Conservation (phyloP, 2,113 vertebrate genomes). For the Pluvialis apricaria region DNA sequence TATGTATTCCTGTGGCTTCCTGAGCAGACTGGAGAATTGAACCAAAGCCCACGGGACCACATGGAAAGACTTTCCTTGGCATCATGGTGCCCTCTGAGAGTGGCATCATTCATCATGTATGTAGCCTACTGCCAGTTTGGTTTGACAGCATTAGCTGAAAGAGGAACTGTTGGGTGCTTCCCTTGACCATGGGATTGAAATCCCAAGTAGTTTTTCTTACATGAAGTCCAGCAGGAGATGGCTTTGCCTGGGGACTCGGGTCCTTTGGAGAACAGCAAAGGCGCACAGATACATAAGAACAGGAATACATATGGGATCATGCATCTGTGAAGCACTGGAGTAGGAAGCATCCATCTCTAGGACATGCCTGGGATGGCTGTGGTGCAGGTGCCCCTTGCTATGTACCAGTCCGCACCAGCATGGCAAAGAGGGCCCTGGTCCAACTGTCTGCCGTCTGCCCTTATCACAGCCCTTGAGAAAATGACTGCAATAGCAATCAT, state of each 20-base stretch:
- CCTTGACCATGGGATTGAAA: background rate
- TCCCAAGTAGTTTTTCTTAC: background rate
- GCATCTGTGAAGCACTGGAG: background rate
- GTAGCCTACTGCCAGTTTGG: background rate
- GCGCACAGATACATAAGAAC: background rate
- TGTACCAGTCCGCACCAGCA: background rate
- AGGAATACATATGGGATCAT: background rate
- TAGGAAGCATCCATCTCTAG: background rate
- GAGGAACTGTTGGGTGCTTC: background rate
- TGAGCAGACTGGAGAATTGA: background rate
- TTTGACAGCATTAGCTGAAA: background rate
- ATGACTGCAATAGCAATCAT: background rate
- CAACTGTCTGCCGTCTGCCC: background rate
- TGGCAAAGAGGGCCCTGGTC: fast-evolving
- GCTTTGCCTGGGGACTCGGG: background rate
- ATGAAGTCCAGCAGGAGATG: background rate
- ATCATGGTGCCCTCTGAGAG: background rate
- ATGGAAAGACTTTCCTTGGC: background rate
- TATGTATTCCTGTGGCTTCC: background rate
- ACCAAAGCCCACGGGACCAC: background rate
- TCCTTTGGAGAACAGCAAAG: background rate
- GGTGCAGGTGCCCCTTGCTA: background rate
- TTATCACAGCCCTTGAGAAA: background rate
- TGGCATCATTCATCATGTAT: background rate
- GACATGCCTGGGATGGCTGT: background rate